Base-by-base conservation (phyloP, 1,140 invertebrate genomes). In the Calephelis virginiensis region DNA sequence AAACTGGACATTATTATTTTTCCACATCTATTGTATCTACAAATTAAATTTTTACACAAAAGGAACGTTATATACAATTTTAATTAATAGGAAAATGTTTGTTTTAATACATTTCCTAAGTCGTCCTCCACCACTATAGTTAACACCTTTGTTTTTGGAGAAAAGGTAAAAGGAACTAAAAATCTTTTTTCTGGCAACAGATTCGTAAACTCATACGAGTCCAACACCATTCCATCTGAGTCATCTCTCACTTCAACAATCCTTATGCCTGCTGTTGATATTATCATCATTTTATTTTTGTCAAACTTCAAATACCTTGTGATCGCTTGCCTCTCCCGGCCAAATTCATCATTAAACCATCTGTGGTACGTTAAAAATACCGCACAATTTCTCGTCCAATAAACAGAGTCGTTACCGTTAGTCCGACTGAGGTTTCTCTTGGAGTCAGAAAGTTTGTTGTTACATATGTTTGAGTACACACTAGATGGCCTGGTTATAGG, bases 311-410 rank as follows among this genome's bases (percentile, higher is more conserved):
- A 74, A 69, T 92, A 92, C 82, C 90, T 86, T 47, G 91, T 92
- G 49, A 93, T 91, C 6, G 89, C 89, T 81, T 93, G 92, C 75
- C 92, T 89, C 82, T 92, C 83, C 85, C 86, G 81, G 10, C 85
- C 81, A 80, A 91, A 81, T 73, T 90, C 86, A 84, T 93, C 89
- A 70, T 93, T 91, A 74, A 93, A 92, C 92, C 92, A 92, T 77
- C 92, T 84, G 77, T 95, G 95, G 81, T 94, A 95, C 56, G 92
- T 92, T 60, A 95, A 89, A 61, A 95, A 88, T 37, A 94, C 92
- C 49, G 94, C 94, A 81, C 94, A 95, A 71, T 94, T 95, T 79
- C 92, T 92, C 13, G 93, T 93, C 93, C 94, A 95, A 82, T 94
- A 94, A 59, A 94, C 94, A 8, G 90, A 88, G 76, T 93, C 92